A percentile compares a stretch with the other conserved stretches of the same genome.
Evolutionary conservation across 2,888 invertebrate species (phyloP).

Genomic region (Eupithecia centaureata): DNA sequence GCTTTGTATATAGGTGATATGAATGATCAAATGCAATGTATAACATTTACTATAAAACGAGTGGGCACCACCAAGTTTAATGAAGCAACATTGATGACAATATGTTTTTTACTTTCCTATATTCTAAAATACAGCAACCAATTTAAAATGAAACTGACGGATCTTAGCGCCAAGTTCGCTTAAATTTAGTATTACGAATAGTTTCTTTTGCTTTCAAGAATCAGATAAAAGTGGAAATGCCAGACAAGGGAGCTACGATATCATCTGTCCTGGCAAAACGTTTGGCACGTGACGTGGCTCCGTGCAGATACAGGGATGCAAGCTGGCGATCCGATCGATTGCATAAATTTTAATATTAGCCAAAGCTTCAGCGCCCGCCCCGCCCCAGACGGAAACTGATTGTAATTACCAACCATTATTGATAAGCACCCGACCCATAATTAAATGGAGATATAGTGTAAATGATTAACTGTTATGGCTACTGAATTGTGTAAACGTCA

Average conservation of each 20-base stretch:
- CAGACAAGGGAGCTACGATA: conserved; percentile 47
- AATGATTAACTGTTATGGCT: conserved; percentile 49
- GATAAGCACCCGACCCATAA: conserved; percentile 61
- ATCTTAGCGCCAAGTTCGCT: conserved; percentile 28
- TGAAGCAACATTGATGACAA: too few species aligned
- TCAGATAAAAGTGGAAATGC: conserved; percentile 50
- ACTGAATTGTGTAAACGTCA: conserved; percentile 46
- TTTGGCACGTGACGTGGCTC: conserved; percentile 54
- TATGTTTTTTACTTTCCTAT: too few species aligned
- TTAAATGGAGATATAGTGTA: conserved; percentile 53
- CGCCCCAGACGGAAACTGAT: conserved; percentile 40
- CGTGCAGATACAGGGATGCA: conserved; percentile 55
- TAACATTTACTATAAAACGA: too few species aligned
- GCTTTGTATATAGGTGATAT: too few species aligned
- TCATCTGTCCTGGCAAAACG: conserved; percentile 57
- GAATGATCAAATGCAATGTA: too few species aligned
- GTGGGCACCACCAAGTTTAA: too few species aligned
- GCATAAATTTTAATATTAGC: conserved; percentile 71
- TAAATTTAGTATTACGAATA: conserved; percentile 31
- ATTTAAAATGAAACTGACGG: conserved; percentile 17
- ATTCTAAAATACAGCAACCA: neutral
- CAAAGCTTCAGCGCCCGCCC: conserved; percentile 39
- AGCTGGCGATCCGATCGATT: conserved; percentile 65
- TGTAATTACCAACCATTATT: conserved; percentile 63
- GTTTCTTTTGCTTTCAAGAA: conserved; percentile 37